Conservation (phyloP, 53 echinoderm and acorn worm species). For the Henricia sp. region DNA sequence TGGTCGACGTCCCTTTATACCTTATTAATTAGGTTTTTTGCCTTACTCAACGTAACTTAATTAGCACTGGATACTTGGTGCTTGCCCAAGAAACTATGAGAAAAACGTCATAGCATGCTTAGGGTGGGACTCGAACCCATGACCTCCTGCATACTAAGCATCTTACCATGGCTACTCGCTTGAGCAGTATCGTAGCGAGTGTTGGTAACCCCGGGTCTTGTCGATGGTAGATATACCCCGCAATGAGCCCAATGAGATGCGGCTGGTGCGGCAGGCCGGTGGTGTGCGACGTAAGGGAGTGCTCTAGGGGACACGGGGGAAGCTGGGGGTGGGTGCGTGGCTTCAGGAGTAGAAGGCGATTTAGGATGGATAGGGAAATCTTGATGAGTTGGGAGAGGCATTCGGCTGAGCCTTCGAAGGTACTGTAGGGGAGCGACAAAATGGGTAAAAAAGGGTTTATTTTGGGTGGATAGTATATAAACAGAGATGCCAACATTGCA, state of each 20-base stretch:
- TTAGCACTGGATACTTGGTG: too few species aligned
- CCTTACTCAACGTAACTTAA: too few species aligned
- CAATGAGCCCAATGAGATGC: constrained; percentile 88
- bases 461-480: too few species aligned
- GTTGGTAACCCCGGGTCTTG: constrained; percentile 88
- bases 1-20: too few species aligned
- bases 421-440: constrained; percentile 41
- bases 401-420: constrained; percentile 70
- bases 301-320: constrained; percentile 81
- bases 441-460: too few species aligned
- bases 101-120: too few species aligned
- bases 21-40: too few species aligned
- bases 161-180: constrained; percentile 85
- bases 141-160: too few species aligned
- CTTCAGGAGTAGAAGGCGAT: constrained; percentile 86
- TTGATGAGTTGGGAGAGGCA: constrained; percentile 87
- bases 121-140: too few species aligned
- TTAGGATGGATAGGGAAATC: constrained; percentile 90
- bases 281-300: constrained; percentile 87
- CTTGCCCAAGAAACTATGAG: too few species aligned
- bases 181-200: constrained; percentile 84
- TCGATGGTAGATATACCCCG: constrained; percentile 92
- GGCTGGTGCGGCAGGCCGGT: constrained; percentile 93
- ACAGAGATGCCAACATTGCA: too few species aligned
- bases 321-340: constrained; percentile 29